A percentile compares a stretch with the other conserved stretches of the same genome.
These are phyloP conservation scores for Sternotherus odoratus DNA, from an alignment of 2,797 vertebrate genomes.

Conservation along the genomic window DNA sequence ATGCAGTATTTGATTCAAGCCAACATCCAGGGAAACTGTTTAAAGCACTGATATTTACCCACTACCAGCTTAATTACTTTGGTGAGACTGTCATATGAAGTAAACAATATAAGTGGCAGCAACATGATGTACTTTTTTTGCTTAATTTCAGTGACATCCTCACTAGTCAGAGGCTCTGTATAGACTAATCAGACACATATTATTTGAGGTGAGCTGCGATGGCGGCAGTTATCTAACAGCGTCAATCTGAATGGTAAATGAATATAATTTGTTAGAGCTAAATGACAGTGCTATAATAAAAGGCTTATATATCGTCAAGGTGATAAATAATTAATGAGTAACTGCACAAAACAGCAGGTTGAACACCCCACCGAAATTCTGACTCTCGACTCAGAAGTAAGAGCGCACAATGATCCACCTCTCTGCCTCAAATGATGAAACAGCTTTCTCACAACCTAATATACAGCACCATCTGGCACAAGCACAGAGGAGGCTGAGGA, in stretches of 20 bases:
- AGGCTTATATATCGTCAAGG: slow-evolving; percentile 6
- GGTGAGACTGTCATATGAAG: slow-evolving; percentile 6
- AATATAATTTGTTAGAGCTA: slow-evolving; percentile 62
- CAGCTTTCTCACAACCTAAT: slow-evolving; percentile 66
- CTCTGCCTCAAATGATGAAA: slow-evolving; percentile 73
- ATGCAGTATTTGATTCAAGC: not conserved
- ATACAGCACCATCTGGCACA: slow-evolving; percentile 70
- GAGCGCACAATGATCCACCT: slow-evolving; percentile 58
- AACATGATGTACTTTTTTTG: slow-evolving; percentile 32
- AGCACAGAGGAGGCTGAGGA: slow-evolving; percentile 44
- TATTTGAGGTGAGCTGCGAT: slow-evolving; percentile 51
- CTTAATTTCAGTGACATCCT: slow-evolving; percentile 41
- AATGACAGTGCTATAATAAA: slow-evolving; percentile 60
- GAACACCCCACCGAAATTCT: slow-evolving; percentile 55
- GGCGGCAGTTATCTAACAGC: slow-evolving; percentile 53
- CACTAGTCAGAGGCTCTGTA: slow-evolving; percentile 33
- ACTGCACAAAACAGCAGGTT: slow-evolving; percentile 64
- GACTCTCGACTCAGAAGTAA: slow-evolving; percentile 56
- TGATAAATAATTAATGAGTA: slow-evolving; percentile 77
- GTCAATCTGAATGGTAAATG: slow-evolving; percentile 52
- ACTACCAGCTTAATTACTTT: slow-evolving; percentile 17
- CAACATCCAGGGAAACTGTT: not conserved
- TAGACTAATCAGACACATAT: slow-evolving; percentile 53
- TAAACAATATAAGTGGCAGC: slow-evolving; percentile 8
- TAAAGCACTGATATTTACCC: not conserved